phyloP scores from a whole-genome alignment of 92 coral and sea anemone genomes.

The Hydrozoanthus gracilis region DNA sequence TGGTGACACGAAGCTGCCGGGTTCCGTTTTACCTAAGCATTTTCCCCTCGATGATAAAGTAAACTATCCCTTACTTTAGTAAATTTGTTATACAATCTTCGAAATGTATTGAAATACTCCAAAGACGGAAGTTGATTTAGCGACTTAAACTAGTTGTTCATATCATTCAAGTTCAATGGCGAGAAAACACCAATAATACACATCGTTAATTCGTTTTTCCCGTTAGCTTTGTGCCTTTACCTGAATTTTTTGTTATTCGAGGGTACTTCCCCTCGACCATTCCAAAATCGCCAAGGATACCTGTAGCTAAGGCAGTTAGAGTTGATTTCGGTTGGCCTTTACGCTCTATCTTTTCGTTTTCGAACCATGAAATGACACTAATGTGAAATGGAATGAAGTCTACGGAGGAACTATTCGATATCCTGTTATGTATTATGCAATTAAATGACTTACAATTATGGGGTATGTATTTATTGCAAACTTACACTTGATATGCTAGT shows the following conservation, averaged over 20 bases:
- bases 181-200: constrained; percentile 54
- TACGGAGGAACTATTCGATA: constrained; percentile 56
- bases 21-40: constrained; percentile 21
- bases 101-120: constrained; percentile 83
- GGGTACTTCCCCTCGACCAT: constrained; percentile 26
- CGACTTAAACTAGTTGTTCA: constrained; percentile 85
- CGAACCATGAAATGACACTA: constrained; percentile 68
- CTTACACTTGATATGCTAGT: constrained; percentile 69
- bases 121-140: constrained; percentile 97
- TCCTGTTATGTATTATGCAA: constrained; percentile 65
- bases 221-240: constrained; percentile 41
- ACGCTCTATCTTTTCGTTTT: constrained; percentile 3
- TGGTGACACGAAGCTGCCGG: neutral
- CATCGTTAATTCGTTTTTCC: constrained; percentile 50
- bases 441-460: constrained; percentile 66
- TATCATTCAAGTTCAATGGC: constrained; percentile 78
- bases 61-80: constrained; percentile 64
- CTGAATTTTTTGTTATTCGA: constrained; percentile 22
- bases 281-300: neutral
- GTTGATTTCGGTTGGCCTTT: constrained; percentile 30
- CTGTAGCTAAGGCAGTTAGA: neutral
- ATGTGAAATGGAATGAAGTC: constrained; percentile 61
- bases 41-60: constrained; percentile 46
- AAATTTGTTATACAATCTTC: constrained; percentile 69
- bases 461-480: constrained; percentile 70